These are phyloP conservation scores for Pygoscelis antarcticus DNA, from an alignment of 2,113 vertebrate species.

Conservation along the genomic window DNA sequence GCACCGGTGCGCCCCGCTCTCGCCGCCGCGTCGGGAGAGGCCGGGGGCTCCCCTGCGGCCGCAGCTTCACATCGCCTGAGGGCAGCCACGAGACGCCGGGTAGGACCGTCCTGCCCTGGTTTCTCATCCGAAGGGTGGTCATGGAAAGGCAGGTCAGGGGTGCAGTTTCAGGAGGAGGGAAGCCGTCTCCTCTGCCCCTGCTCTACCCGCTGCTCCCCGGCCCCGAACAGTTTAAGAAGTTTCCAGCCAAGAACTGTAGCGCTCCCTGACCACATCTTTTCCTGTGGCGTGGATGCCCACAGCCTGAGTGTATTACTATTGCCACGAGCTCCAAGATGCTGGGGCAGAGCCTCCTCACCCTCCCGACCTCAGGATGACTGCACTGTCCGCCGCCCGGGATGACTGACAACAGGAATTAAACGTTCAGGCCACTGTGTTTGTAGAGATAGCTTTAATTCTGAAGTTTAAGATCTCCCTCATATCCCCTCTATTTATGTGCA, in stretches of 20 bases:
- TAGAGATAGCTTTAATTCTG: not conserved
- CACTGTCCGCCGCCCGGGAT: not conserved
- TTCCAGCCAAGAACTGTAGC: not conserved
- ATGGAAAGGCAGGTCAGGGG: fast-evolving
- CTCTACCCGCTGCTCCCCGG: not conserved
- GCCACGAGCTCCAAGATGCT: not conserved
- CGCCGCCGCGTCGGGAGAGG: not conserved
- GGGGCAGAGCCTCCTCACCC: not conserved
- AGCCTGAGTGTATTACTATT: too few species aligned
- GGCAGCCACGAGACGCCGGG: not conserved
- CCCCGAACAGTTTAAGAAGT: too few species aligned
- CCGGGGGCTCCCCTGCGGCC: fast-evolving
- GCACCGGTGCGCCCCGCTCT: fast-evolving
- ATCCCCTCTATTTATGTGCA: not conserved
- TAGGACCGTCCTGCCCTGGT: too few species aligned
- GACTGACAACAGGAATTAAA: not conserved
- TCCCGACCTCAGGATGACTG: too few species aligned
- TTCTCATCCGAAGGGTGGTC: fast-evolving
- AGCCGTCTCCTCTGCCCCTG: not conserved
- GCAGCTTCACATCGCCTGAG: not conserved
- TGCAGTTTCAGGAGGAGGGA: too few species aligned
- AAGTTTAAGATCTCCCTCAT: not conserved
- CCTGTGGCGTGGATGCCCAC: too few species aligned
- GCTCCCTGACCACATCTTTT: not conserved
- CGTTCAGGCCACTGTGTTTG: not conserved